Percentiles rank a stretch among this genome's conserved stretches.
Conservation (phyloP, 2,888 invertebrate species). For the Rhagonycha fulva region DNA sequence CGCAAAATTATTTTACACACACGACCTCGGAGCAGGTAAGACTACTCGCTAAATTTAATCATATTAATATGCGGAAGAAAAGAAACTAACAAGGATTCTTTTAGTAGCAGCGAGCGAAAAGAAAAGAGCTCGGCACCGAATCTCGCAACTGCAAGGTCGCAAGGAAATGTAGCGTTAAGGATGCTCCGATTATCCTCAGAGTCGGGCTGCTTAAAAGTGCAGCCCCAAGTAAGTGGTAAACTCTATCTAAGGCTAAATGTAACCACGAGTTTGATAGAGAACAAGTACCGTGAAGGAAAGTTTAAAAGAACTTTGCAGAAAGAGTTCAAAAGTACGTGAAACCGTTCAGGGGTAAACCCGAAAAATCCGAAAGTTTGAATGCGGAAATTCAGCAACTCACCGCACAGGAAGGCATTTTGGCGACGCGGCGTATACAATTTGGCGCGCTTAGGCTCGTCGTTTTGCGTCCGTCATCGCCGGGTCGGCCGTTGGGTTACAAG, state of each 20-base stretch:
- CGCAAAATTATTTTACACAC: background rate
- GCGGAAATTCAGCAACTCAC: too few relatives aligned
- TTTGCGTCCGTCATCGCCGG: too few relatives aligned
- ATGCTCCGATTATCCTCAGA: constrained; percentile 53
- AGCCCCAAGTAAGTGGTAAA: constrained; percentile 64
- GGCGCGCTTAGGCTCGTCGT: too few relatives aligned
- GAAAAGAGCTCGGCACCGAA: constrained; percentile 53
- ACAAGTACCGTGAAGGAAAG: constrained; percentile 59
- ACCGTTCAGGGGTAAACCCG: constrained; percentile 52
- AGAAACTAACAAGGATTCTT: background rate
- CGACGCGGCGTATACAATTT: too few relatives aligned
- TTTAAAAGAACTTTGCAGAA: constrained; percentile 48
- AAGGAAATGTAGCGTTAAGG: constrained; percentile 58
- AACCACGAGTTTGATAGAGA: constrained; percentile 64
- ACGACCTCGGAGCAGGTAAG: background rate
- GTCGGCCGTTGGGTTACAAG: too few relatives aligned
- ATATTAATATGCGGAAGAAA: background rate
- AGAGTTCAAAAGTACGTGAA: constrained; percentile 60
- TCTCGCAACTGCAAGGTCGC: constrained; percentile 48
- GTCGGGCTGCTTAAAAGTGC: constrained; percentile 64
- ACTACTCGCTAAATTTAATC: background rate
- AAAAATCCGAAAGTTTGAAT: too few relatives aligned
- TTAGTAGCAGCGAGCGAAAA: constrained; percentile 51
- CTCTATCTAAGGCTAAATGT: constrained; percentile 56
- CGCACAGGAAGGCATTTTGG: too few relatives aligned